A percentile compares a stretch with the other conserved stretches of the same genome.
phyloP scores from a whole-genome alignment of 2,113 vertebrate species.

The Hemicordylus capensis region DNA sequence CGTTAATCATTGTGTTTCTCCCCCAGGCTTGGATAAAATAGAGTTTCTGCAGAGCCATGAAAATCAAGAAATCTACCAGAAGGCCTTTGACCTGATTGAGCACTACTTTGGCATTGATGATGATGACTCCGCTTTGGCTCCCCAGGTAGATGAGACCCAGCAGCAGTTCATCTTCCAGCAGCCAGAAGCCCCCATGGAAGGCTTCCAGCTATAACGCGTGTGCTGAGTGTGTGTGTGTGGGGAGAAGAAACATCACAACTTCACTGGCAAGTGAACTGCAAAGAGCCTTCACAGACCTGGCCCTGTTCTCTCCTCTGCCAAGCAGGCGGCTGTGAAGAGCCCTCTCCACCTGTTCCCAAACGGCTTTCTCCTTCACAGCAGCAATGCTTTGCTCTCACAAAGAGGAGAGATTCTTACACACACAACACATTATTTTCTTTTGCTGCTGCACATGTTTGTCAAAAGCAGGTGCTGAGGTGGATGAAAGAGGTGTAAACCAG shows the following conservation, averaged over 20 bases:
- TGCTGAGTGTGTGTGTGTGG: background rate
- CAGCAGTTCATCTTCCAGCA: constrained; percentile 98
- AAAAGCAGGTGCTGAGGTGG: constrained; percentile 74
- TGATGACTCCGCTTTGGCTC: constrained; percentile 86
- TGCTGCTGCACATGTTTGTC: constrained; percentile 72
- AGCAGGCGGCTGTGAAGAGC: constrained; percentile 51
- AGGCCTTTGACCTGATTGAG: constrained; percentile 96
- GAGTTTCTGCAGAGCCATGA: constrained; percentile 98
- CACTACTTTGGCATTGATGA: constrained; percentile 98
- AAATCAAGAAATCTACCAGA: constrained; percentile 99
- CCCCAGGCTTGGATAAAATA: constrained; percentile 93
- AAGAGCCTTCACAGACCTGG: constrained; percentile 39
- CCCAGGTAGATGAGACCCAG: constrained; percentile 93
- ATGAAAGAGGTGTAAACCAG: constrained; percentile 71
- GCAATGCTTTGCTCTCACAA: constrained; percentile 51
- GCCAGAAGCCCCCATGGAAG: constrained; percentile 96
- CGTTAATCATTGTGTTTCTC: background rate
- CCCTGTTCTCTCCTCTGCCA: constrained; percentile 52
- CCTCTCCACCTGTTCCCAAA: constrained; percentile 52
- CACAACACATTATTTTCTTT: constrained; percentile 55
- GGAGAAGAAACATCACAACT: constrained; percentile 45
- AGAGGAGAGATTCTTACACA: constrained; percentile 61
- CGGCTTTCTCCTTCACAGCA: constrained; percentile 31
- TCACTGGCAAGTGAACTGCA: constrained; percentile 32
- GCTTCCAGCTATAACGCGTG: constrained; percentile 93